phyloP scores from a whole-genome alignment of 2,113 vertebrate species.

The Acinonyx jubatus region DNA sequence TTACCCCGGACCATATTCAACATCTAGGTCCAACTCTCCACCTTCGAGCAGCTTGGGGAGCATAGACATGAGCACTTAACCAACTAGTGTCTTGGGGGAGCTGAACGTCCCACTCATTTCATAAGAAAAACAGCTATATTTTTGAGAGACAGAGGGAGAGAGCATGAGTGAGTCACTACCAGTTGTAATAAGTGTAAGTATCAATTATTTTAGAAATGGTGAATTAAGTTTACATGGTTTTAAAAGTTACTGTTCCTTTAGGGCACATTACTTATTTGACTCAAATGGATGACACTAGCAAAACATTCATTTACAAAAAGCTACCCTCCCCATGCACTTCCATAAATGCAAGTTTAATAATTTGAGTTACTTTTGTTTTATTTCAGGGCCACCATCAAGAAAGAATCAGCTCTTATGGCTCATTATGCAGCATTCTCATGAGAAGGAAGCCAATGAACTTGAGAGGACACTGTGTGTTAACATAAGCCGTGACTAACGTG shows the following conservation, averaged over 20 bases:
- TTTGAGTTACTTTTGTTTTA: not conserved
- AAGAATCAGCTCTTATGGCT: not conserved
- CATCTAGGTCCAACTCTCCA: not conserved
- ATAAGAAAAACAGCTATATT: not conserved
- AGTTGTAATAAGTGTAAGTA: not conserved
- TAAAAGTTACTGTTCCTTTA: not conserved
- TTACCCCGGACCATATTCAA: not conserved
- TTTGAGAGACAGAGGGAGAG: not conserved
- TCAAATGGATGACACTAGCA: not conserved
- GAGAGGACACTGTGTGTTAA: not conserved
- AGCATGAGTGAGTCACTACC: not conserved
- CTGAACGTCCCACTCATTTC: not conserved
- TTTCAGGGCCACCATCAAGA: not conserved
- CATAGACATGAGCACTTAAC: not conserved
- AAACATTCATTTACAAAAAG: not conserved
- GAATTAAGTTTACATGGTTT: not conserved
- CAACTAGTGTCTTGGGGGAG: not conserved
- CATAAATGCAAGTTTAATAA: not conserved
- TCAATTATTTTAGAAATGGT: slow-evolving; percentile 19
- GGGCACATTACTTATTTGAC: not conserved
- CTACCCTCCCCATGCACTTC: not conserved
- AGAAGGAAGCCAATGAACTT: not conserved
- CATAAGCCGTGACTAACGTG: not conserved
- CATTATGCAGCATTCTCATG: not conserved
- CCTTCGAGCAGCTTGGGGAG: not conserved